Conservation (phyloP, 2,797 vertebrate species). For the Coregonus ussuriensis region DNA sequence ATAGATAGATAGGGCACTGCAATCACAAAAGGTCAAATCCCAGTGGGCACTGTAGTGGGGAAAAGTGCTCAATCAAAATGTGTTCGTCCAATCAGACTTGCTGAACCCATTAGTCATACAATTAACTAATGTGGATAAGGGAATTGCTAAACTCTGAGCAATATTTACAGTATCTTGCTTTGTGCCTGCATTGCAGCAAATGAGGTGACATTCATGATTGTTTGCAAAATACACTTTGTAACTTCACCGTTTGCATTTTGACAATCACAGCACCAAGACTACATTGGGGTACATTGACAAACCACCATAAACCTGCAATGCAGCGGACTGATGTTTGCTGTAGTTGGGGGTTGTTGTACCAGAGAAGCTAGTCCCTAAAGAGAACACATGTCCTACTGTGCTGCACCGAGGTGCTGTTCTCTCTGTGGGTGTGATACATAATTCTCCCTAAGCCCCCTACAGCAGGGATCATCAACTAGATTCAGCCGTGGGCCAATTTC, state of each 20-base stretch:
- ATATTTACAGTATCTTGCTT: constrained; percentile 23
- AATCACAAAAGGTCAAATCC: constrained; percentile 34
- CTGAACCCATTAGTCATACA: constrained; percentile 41
- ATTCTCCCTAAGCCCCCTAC: constrained; percentile 27
- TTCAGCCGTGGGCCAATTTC: no score
- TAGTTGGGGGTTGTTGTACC: background rate
- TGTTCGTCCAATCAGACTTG: constrained; percentile 26
- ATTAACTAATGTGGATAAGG: constrained; percentile 39
- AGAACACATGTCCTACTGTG: background rate
- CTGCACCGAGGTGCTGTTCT: background rate
- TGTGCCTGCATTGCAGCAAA: constrained; percentile 23
- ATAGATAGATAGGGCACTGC: constrained; percentile 14
- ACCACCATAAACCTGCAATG: background rate
- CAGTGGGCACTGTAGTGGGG: background rate
- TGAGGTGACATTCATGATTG: background rate
- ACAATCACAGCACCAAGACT: background rate
- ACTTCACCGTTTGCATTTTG: no score
- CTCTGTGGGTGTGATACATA: constrained; percentile 1
- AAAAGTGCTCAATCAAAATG: constrained; percentile 35
- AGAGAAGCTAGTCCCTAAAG: background rate
- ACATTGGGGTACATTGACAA: background rate
- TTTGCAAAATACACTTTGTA: background rate
- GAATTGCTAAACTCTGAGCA: constrained; percentile 28
- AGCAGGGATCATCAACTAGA: no score
- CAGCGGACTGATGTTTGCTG: background rate